Evolutionary conservation across 2,113 vertebrate genomes (phyloP), one percentile per base, ranked within the genome.

Genomic region (Ia io): DNA sequence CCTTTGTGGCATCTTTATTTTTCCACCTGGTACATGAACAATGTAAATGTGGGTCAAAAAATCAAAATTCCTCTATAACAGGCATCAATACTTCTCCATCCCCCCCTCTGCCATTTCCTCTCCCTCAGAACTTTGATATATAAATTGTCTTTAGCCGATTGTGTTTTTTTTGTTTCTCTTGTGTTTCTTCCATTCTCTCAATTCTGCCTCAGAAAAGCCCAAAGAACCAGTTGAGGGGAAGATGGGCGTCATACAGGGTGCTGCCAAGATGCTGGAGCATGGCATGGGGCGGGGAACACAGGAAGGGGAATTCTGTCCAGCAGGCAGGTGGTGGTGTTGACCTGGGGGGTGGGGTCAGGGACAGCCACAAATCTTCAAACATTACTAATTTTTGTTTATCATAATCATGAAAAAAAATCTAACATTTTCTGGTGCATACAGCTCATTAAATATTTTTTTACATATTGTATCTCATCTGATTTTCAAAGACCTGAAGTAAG

Each of bases 1-100:
- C 78, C 71, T 95, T 35, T 63, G 11, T 51, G 76, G 53, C 61
- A 94, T 89, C 88, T 97, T 97, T 97, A 97, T 97, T 97, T 94
- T 95, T 93, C 65, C 91, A 73, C 35, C 56, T 44, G n/a, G 47
- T 87, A 90, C 10, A 44, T 18, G 65, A 95, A 90, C 88, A 56
- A 25, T 17, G 44, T 69, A 76, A 94, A 85, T 25, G 32, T 1
- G 71, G 92, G 70, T 88, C 61, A 65, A 85, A 78, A 73, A 22
- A 14, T 49, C 47, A 49, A n/a, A n/a, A n/a, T n/a, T n/a, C n/a
- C n/a, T n/a, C n/a, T n/a, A n/a, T 32, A 40, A 20, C 9, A 18
- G 13, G 6, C 6, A 25, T 35, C 20, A 3, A 3, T 28, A 2
- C 12, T 67, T 88, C 30, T 53, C 35, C 65, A 4, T 13, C 18